A percentile compares a stretch with the other conserved stretches of the same genome.
phyloP scores from a whole-genome alignment of 2,888 invertebrate species.

The Leucoma salicis region DNA sequence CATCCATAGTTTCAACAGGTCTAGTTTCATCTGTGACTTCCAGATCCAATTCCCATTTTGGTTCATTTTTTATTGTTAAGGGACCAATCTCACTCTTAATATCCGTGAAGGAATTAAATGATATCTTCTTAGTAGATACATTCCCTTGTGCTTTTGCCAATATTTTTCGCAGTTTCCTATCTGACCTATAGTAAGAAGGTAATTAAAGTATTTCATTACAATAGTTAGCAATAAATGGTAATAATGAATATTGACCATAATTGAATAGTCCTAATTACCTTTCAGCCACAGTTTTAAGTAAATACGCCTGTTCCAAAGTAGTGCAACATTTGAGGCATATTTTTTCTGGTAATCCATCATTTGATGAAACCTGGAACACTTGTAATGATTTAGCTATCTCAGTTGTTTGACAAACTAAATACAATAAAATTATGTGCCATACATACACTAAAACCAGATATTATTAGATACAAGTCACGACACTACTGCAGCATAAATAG shows the following conservation, averaged over 20 bases:
- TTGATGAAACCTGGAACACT: slow-evolving; percentile 56
- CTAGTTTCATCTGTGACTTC: slow-evolving; percentile 45
- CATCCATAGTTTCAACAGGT: slow-evolving; percentile 54
- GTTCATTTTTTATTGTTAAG: slow-evolving; percentile 61
- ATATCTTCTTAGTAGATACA: slow-evolving; percentile 68
- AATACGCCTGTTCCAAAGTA: slow-evolving; percentile 70
- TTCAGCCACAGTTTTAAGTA: slow-evolving; percentile 75
- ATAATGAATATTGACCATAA: neutral
- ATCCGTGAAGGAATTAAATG: slow-evolving; percentile 73
- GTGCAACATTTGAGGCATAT: slow-evolving; percentile 72
- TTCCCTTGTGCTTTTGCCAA: slow-evolving; percentile 46
- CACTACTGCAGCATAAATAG: neutral
- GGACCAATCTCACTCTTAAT: slow-evolving; percentile 76
- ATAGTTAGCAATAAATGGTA: neutral
- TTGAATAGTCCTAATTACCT: slow-evolving; percentile 45
- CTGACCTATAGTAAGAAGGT: slow-evolving; percentile 50
- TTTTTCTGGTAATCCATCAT: slow-evolving; percentile 75
- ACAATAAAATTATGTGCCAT: too few relatives aligned
- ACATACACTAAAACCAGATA: too few relatives aligned
- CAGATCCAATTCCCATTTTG: slow-evolving; percentile 75
- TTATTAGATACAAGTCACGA: too few relatives aligned
- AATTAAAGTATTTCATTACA: neutral
- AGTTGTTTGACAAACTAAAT: too few relatives aligned
- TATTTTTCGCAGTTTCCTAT: slow-evolving; percentile 62
- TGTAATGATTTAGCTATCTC: too few relatives aligned